Evolutionary conservation across 2,797 vertebrate species (phyloP), one percentile per base, ranked within the genome.

Genomic region (Crocidura indochinensis): DNA sequence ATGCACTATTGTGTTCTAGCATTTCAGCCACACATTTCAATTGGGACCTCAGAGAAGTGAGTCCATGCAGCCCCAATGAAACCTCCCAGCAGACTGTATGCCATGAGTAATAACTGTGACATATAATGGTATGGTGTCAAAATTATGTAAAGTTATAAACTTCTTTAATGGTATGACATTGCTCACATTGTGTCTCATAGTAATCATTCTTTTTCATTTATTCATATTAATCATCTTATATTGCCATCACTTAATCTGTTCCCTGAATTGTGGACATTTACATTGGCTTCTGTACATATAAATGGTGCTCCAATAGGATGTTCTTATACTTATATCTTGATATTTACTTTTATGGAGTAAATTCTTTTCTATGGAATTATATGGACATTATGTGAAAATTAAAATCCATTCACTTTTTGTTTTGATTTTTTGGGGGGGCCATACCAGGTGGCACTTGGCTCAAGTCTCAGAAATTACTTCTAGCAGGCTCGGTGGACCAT

Each of bases 241-340:
- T 92, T 65, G 31, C 71, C 46, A 0, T 72, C 68, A 51, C 73
- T 92, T 65, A 73, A 49, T 38, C 10, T 38, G 0, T 29, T 31
- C 29, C 2, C 6, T 44, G 69, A 3, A 22, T 75, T 64, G 71
- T 27, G 22, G 60, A 49, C 12, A 87, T 4, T 78, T 87, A 44
- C 4, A 3, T 67, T 87, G 82, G 27, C 24, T 44, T 95, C 87
- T 78, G 2, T 81, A 84, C n/a, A 86, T 77, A 62, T n/a, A 84
- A 51, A 15, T 3, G 46, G 12, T 91, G 49, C 15, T 71, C 11
- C 38, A 84, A 2, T 74, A 15, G 56, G 10, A 65, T 1, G 17
- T 69, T 85, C 12, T 91, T 51, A 10, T 65, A 29, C 7, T 12
- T 71, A 0, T 64, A 65, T 77, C 75, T 90, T 78, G 46, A 60